Base-by-base conservation (phyloP, 2,113 vertebrate genomes). In the Murina feae region DNA sequence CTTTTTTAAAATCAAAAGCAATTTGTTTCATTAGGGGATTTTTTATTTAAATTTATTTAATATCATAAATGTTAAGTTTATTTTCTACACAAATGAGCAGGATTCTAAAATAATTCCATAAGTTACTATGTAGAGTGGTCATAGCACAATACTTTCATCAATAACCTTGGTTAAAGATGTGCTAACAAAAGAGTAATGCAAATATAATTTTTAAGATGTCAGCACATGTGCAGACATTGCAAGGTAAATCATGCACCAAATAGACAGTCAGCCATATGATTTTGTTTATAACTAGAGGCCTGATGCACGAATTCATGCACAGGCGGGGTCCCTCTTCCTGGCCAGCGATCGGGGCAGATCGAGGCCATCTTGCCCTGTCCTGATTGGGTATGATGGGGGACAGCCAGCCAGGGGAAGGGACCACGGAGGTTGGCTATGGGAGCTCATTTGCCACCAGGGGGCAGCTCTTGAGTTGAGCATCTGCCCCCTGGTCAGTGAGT, bases 321-420 rank as follows among this genome's bases (percentile, higher is more conserved):
- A 2, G 8, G 20, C 9, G 53, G 20, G 53, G 53, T 9, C 53
- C 20, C 20, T 55, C 53, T 21, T 8, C 7, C 53, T 55, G 53
- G 53, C 53, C 8, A 3, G 20, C 20, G 14, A 21, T 55, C 3
- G 20, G 53, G 53, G 18, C 20, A 2, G 0, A 55, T 55, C 0
- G 6, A 7, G 2, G 20, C 53, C 53, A 55, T 55, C 53, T 21
- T 3, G 6, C 53, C 20, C 53, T 21, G 53, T 55, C 20, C 53
- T 20, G 3, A 55, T 23, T 0, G 2, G 20, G 20, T 55, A 7
- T 20, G 21, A 55, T 55, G 18, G 53, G 20, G 53, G 53, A 4
- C 49, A 5, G 53, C 20, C 20, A 0, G 53, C 53, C 53, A 55
- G 18, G 51, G 51, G 51, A 7, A 53, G 13, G 51, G 20, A 18